Evolutionary conservation across 2,797 vertebrate species (phyloP), one percentile per base, ranked within the genome.

Genomic region (Cossypha caffra): DNA sequence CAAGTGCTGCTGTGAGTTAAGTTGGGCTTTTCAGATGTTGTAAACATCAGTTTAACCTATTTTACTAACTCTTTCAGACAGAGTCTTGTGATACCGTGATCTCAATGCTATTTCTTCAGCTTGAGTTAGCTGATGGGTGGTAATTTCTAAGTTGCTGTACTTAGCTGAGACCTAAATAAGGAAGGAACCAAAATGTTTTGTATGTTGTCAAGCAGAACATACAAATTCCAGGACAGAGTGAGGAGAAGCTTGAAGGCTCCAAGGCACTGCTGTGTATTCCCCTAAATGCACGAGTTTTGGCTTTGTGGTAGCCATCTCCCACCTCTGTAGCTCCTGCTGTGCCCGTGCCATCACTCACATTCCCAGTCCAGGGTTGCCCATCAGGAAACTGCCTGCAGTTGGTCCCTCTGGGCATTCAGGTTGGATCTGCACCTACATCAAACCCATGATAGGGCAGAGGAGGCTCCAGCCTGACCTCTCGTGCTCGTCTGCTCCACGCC

Each of bases 81-180:
- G 0, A 47, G 66, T 67, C 69, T 88, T 45, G 9, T 54, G 40
- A 62, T n/a, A 35, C 68, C n/a, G 17, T 87, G 63, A 66, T 66
- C 59, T 87, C 71, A 43, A 43, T 2, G 17, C 47, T 85, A 10
- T 64, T 91, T 94, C 71, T 95, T 95, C 85, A 95, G 81, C 59
- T 43, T 85, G 84, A 50, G 31, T 81, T 92, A 52, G 77, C 74
- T 87, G 71, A 79, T 91, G 71, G 58, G 38, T 72, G n/a, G 62
- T 68, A 89, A 94, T 87, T 93, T 76, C 68, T 76, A 64, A 89
- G 77, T 50, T 78, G n/a, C 38, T 84, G 66, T 86, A 45, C 74
- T 64, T 90, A 50, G 37, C 47, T 75, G 81, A 84, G 55, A 79
- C 66, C n/a, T 82, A 85, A 86, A 38, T n/a, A 68, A 64, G 52